Percentiles rank a stretch among this genome's conserved stretches.
These are phyloP conservation scores for Pteropus alecto DNA, from an alignment of 2,113 vertebrate genomes.

Conservation along the genomic window DNA sequence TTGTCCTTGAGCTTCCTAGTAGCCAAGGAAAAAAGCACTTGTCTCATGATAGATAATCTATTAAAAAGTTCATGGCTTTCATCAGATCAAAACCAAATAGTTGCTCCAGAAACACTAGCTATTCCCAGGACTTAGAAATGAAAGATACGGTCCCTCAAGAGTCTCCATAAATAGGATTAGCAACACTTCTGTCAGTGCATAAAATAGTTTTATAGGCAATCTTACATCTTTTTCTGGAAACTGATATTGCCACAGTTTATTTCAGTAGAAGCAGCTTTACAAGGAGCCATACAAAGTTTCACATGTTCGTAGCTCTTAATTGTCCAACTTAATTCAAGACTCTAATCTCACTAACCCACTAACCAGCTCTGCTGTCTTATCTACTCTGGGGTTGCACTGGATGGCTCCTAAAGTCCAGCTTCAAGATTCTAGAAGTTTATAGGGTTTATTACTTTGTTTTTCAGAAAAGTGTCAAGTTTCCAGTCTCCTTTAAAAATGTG, in stretches of 20 bases:
- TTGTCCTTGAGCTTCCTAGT: neutral
- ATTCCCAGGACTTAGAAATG: neutral
- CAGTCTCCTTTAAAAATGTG: neutral
- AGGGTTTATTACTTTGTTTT: neutral
- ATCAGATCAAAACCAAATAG: constrained; percentile 24
- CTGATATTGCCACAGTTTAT: neutral
- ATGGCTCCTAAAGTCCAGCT: neutral
- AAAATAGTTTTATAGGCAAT: neutral
- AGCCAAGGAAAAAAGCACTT: neutral
- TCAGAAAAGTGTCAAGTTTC: neutral
- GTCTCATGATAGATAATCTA: neutral
- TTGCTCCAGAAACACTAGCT: neutral
- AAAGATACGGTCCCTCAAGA: neutral
- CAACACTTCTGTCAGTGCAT: neutral
- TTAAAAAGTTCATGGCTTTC: neutral
- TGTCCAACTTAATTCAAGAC: neutral
- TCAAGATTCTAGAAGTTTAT: neutral
- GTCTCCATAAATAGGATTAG: neutral
- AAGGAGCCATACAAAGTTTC: neutral
- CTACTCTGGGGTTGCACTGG: neutral
- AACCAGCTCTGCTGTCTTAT: neutral
- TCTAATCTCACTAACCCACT: neutral
- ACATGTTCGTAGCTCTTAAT: neutral
- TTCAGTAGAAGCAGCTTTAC: neutral
- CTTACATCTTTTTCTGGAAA: neutral